phyloP scores from a whole-genome alignment of 2,888 invertebrate species.

The Archips crataeganus region DNA sequence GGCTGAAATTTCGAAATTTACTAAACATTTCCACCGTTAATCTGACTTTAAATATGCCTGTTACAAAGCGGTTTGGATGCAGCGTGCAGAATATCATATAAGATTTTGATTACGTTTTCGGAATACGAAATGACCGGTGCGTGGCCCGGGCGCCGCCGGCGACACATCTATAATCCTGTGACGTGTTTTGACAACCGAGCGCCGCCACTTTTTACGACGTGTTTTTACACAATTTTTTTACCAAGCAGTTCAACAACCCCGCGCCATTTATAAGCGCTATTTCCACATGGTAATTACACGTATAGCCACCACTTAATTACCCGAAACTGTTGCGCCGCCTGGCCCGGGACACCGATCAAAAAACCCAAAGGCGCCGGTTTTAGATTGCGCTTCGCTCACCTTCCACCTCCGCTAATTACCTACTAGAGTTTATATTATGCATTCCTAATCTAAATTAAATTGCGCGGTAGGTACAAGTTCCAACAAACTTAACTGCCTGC shows the following conservation, averaged over 20 bases:
- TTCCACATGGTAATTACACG: constrained; percentile 79
- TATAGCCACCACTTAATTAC: constrained; percentile 79
- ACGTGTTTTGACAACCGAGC: constrained; percentile 79
- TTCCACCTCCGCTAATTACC: constrained; percentile 53
- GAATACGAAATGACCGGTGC: constrained; percentile 25
- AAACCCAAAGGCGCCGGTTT: constrained; percentile 69
- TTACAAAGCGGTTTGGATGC: constrained; percentile 33
- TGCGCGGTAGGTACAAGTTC: not conserved
- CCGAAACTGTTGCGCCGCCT: constrained; percentile 71
- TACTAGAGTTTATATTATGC: constrained; percentile 22
- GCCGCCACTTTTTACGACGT: constrained; percentile 61
- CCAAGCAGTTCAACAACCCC: constrained; percentile 67
- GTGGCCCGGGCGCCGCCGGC: constrained; percentile 62
- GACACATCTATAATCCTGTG: constrained; percentile 81
- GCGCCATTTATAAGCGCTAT: constrained; percentile 65
- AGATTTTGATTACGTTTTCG: constrained; percentile 23
- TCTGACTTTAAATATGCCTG: constrained; percentile 20
- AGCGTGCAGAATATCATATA: constrained; percentile 27
- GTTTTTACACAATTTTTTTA: constrained; percentile 67
- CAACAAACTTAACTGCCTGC: constrained; percentile 20
- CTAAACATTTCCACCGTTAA: constrained; percentile 16
- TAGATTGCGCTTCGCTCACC: constrained; percentile 71
- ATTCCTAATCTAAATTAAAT: constrained; percentile 25
- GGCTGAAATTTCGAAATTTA: constrained; percentile 19
- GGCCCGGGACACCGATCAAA: constrained; percentile 62